Evolutionary conservation across 2,113 vertebrate genomes (phyloP).

Genomic region (Scomber japonicus): DNA sequence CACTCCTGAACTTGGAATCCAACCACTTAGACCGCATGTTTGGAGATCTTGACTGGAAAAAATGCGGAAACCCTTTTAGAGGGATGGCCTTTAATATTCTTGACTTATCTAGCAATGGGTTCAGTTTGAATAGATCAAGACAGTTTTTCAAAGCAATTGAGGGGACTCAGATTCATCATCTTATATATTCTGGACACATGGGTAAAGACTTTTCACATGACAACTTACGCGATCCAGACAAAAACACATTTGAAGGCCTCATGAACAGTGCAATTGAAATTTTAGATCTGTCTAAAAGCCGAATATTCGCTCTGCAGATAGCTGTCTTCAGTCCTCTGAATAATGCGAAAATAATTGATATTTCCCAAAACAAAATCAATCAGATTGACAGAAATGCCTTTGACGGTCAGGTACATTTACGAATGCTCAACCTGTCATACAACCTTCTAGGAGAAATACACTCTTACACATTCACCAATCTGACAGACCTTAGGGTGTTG

Average conservation of each 20-base stretch:
- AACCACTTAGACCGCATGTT: constrained; percentile 42
- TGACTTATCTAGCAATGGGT: constrained; percentile 80
- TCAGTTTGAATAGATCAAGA: constrained; percentile 30
- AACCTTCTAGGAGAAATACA: constrained; percentile 90
- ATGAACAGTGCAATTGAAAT: constrained; percentile 70
- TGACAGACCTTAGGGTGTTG: constrained; percentile 76
- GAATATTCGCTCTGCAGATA: constrained; percentile 84
- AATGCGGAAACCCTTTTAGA: constrained; percentile 89
- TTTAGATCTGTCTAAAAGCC: constrained; percentile 84
- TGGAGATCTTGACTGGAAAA: constrained; percentile 76
- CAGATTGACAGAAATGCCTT: constrained; percentile 85
- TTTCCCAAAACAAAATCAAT: constrained; percentile 89
- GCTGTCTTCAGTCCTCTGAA: constrained; percentile 82
- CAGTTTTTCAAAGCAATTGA: constrained; percentile 82
- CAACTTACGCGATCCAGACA: constrained; percentile 86
- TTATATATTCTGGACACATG: constrained; percentile 74
- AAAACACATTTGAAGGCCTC: constrained; percentile 87
- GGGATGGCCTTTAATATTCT: constrained; percentile 81
- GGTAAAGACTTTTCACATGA: constrained; percentile 85
- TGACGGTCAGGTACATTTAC: constrained; percentile 79
- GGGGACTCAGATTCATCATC: constrained; percentile 80
- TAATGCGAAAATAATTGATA: constrained; percentile 75
- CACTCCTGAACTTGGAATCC: constrained; percentile 73
- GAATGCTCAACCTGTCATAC: constrained; percentile 85
- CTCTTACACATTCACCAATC: constrained; percentile 80